These are phyloP conservation scores for Protodeltote pygarga DNA, from an alignment of 2,888 invertebrate genomes.

Conservation along the genomic window DNA sequence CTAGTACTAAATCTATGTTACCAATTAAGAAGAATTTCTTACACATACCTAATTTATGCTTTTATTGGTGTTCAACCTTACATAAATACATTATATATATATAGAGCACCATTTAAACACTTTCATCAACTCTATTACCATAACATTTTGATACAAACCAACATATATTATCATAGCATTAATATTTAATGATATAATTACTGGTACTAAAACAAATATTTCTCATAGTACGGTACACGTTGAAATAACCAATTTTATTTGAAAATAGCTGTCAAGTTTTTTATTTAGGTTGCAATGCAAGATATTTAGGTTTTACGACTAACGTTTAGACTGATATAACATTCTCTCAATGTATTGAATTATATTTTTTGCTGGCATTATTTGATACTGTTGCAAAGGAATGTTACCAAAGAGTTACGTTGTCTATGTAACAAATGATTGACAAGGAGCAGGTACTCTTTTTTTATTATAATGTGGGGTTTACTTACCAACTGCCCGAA, in stretches of 20 bases:
- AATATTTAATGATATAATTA: background rate
- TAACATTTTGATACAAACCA: background rate
- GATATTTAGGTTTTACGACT: constrained; percentile 20
- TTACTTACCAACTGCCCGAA: too few relatives aligned
- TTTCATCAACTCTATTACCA: background rate
- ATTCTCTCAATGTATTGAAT: constrained; percentile 13
- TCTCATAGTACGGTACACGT: background rate
- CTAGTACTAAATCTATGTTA: too few relatives aligned
- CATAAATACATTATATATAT: too few relatives aligned
- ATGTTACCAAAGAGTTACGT: background rate
- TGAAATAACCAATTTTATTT: constrained; percentile 3
- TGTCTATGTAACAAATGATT: background rate
- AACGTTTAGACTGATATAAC: constrained; percentile 5
- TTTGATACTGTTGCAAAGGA: background rate
- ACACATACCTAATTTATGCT: background rate
- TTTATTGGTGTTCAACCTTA: too few relatives aligned
- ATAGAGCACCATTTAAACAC: background rate
- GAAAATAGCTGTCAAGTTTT: constrained; percentile 11
- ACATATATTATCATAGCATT: background rate
- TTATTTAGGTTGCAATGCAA: constrained; percentile 4
- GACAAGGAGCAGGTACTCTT: too few relatives aligned
- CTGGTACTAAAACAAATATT: background rate
- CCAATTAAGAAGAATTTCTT: too few relatives aligned
- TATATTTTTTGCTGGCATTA: constrained; percentile 4
- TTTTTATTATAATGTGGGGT: too few relatives aligned